phyloP scores from a whole-genome alignment of 2,888 invertebrate genomes.

The Syrphus vitripennis region DNA sequence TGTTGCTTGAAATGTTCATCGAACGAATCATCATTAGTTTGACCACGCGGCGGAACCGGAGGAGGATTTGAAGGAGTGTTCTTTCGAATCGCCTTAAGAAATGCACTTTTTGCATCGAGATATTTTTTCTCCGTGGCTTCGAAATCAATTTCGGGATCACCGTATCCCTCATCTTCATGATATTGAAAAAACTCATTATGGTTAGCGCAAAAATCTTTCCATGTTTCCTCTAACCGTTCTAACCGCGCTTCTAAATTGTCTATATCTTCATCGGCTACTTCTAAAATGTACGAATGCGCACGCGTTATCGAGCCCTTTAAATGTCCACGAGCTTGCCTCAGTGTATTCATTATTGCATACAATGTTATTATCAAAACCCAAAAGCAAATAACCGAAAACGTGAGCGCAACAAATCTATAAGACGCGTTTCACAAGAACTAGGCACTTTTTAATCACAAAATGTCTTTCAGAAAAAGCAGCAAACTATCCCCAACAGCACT shows the following conservation, averaged over 20 bases:
- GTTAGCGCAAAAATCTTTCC: neutral
- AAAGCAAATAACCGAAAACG: too few relatives aligned
- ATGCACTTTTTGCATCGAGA: conserved; percentile 8
- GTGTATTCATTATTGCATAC: neutral
- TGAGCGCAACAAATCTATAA: too few relatives aligned
- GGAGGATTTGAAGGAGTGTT: neutral
- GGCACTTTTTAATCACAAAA: too few relatives aligned
- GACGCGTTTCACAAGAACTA: too few relatives aligned
- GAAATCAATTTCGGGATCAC: conserved; percentile 1
- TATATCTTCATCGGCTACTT: conserved; percentile 1
- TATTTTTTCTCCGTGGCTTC: neutral
- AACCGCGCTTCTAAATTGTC: neutral
- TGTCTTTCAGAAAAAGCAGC: too few relatives aligned
- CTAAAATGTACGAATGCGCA: neutral
- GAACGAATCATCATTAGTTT: neutral
- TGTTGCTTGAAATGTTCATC: neutral
- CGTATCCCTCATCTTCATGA: neutral
- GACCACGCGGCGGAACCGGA: neutral
- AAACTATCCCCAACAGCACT: too few relatives aligned
- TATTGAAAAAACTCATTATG: neutral
- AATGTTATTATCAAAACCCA: neutral
- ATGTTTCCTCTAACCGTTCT: neutral
- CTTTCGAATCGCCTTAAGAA: neutral
- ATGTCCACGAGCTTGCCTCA: conserved; percentile 13
- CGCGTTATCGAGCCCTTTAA: conserved; percentile 2